Percentiles rank a stretch among this genome's conserved stretches.
Evolutionary conservation across 2,797 vertebrate species (phyloP).

Genomic region (Pelodytes ibericus): DNA sequence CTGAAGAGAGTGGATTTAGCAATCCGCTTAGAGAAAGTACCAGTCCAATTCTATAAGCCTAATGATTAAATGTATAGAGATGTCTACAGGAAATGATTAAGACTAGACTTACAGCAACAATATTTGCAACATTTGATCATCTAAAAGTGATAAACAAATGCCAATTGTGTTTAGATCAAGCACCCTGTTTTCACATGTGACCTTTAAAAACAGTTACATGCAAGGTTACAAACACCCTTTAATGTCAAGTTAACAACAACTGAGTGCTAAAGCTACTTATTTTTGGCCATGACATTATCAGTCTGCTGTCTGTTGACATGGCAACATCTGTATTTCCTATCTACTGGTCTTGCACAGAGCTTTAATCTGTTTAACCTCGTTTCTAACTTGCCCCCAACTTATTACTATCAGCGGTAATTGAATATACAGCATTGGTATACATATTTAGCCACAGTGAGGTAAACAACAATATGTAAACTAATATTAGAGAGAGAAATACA

Average conservation of each 20-base stretch:
- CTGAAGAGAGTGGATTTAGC: neutral
- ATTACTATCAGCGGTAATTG: slow-evolving; percentile 22
- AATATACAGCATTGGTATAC: slow-evolving; percentile 1
- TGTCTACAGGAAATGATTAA: neutral
- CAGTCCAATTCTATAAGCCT: neutral
- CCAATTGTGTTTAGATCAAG: neutral
- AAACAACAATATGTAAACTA: too few species aligned
- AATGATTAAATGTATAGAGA: neutral
- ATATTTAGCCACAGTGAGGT: too few species aligned
- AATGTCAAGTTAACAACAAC: slow-evolving; percentile 36
- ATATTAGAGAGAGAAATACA: too few species aligned
- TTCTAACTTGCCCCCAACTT: slow-evolving; percentile 8
- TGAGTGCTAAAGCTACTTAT: slow-evolving; percentile 36
- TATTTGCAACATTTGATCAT: neutral
- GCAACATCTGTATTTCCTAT: slow-evolving; percentile 44
- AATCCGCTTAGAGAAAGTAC: neutral
- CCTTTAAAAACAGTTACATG: slow-evolving; percentile 21
- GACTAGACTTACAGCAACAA: neutral
- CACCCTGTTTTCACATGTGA: slow-evolving; percentile 12
- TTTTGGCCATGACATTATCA: slow-evolving; percentile 45
- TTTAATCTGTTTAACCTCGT: slow-evolving; percentile 49
- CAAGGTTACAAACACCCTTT: slow-evolving; percentile 32
- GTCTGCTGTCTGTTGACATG: slow-evolving; percentile 49
- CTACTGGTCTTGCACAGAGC: slow-evolving; percentile 19
- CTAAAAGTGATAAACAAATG: neutral